Base-by-base conservation (phyloP, 1,140 invertebrate species). In the Drosophila quadrilineata region DNA sequence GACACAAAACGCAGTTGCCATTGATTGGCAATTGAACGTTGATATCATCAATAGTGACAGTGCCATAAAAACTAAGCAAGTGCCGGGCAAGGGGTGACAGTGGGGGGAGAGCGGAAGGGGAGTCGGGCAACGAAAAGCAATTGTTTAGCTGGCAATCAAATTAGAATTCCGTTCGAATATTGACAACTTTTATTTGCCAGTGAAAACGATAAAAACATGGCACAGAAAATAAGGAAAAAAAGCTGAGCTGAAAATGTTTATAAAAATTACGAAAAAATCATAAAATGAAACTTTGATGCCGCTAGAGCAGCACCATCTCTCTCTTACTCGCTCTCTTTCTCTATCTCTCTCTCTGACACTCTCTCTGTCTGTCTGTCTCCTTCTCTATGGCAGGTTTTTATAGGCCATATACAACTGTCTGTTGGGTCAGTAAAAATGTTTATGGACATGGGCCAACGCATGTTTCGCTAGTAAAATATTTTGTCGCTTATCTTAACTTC, bases 81-180 rank as follows among this genome's bases (percentile, higher is more conserved):
- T 21, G 48, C n/a, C n/a, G 33, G 9, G 8, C 9, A 3, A 22
- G 2, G 17, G 16, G 46, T n/a, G 1, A n/a, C 45, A 26, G 26
- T 22, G 19, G 8, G 19, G 40, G 6, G 21, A 24, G 8, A 0
- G 6, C 6, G 8, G 10, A 9, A 10, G 9, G 29, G 3, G 10
- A 22, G 41, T 3, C 9, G 21, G 35, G 40, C 6, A 9, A 12
- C 1, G 9, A 14, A 10, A 4, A 6, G 38, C 10, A 6, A 35
- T 3, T 50, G 24, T 60, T 60, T 60, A 50, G 56, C 56, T 14
- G 35, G 63, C 63, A 60, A 66, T 66, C 63, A 66, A 66, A 60
- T 60, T 52, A 66, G 52, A 56, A 63, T 46, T 56, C 28, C 58
- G 54, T 12, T 50, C 21, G 49, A 45, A 45, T 45, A 43, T 46